Base-by-base conservation (phyloP, 2,888 invertebrate genomes). In the Drosophila austrosaltans region DNA sequence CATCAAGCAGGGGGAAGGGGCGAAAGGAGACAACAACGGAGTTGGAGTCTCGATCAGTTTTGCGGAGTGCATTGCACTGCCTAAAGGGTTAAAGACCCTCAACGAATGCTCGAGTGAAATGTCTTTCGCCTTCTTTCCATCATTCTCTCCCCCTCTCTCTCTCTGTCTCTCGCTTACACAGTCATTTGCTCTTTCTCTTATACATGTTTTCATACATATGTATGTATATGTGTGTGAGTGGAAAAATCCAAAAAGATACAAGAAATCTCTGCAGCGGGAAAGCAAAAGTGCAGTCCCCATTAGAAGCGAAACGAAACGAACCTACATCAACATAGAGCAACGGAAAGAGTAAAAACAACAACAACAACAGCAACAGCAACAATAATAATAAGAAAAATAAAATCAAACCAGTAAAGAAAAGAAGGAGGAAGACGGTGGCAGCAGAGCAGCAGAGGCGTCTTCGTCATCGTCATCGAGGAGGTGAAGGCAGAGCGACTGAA, bases 51-150 rank as follows among this genome's bases (percentile, higher is more conserved):
- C 59, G 75, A 72, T 76, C 69, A 12, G 54, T 63, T 32, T 59
- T 72, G 66, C 68, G 63, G 83, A 86, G 86, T 88, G 89, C 86
- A 86, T 81, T 90, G 90, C 89, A 89, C 90, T 84, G 75, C 74
- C 80, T 74, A 83, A 90, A 90, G 90, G 90, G 90, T 90, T 90
- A 90, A 90, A 89, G 90, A 90, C 90, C 90, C 90, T 90, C 82
- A 61, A 67, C 72, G 87, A 83, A 42, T 40, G 72, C 62, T 72
- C 48, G 48, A 48, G 48, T 48, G 48, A 48, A 48, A 48, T 48
- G 48, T 48, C 48, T 48, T 48, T 48, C 48, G 48, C 48, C 48
- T 48, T 48, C 48, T 48, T 48, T 25, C 12, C 48, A 48, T 48
- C 48, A 48, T 48, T 48, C 48, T 48, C 48, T 25, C 48, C 28